Conservation (phyloP, 2,113 vertebrate species). For the Beaufortia kweichowensis region DNA sequence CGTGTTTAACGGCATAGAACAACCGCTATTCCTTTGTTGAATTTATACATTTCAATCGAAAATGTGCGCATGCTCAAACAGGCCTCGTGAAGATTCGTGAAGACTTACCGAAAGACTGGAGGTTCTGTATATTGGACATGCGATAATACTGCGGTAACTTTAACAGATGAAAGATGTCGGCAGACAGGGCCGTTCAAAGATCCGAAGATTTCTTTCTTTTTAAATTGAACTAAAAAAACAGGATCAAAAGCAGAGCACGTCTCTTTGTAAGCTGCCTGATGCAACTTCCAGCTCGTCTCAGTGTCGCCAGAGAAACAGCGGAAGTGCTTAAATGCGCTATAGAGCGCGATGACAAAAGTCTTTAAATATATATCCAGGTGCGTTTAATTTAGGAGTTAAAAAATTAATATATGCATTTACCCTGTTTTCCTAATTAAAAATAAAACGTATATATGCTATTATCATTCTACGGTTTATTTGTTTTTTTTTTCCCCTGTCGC, state of each 20-base stretch:
- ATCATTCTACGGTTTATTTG: too few relatives aligned
- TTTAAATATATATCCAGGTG: constrained; percentile 3
- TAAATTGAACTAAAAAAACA: neutral
- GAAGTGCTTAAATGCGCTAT: constrained; percentile 22
- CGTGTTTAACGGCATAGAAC: too few relatives aligned
- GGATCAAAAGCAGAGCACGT: neutral
- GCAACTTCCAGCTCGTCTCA: neutral
- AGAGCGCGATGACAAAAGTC: neutral
- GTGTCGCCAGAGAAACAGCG: neutral
- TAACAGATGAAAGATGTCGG: constrained; percentile 69
- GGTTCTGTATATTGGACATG: constrained; percentile 93
- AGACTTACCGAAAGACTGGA: constrained; percentile 86
- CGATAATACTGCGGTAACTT: constrained; percentile 80
- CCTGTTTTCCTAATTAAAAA: too few relatives aligned
- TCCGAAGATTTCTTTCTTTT: neutral
- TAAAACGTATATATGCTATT: too few relatives aligned
- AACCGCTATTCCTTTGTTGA: too few relatives aligned
- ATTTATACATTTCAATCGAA: neutral
- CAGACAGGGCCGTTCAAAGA: constrained; percentile 42
- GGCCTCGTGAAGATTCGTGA: neutral
- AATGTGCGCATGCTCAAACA: too few relatives aligned
- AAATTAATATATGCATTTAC: too few relatives aligned
- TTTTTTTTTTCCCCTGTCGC: too few relatives aligned
- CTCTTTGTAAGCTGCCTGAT: constrained; percentile 5
- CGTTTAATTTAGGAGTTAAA: neutral